phyloP scores from a whole-genome alignment of 2,113 vertebrate genomes.

The Uria lomvia region DNA sequence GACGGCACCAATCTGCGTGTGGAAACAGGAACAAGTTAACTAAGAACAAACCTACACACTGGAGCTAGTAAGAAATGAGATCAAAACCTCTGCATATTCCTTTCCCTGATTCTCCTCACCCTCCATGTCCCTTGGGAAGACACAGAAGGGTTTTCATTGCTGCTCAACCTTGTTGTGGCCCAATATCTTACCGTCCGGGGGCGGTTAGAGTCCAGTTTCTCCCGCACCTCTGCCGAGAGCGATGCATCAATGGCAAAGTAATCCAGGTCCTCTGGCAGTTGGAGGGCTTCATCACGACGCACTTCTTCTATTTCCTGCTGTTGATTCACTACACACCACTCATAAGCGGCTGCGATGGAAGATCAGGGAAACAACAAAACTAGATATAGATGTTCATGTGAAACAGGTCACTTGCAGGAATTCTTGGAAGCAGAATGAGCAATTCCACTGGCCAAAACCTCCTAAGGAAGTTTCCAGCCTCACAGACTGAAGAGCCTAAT shows the following conservation, averaged over 20 bases:
- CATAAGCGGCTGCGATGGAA: constrained; percentile 78
- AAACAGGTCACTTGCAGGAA: background rate
- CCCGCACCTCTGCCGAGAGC: constrained; percentile 85
- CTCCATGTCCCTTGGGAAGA: background rate
- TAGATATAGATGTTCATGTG: accelerated
- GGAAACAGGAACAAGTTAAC: background rate
- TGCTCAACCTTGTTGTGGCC: background rate
- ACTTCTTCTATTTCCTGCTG: constrained; percentile 87
- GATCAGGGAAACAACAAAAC: background rate
- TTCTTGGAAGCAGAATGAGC: background rate
- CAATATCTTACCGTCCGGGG: constrained; percentile 84
- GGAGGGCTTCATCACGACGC: constrained; percentile 83
- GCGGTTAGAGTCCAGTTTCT: constrained; percentile 81
- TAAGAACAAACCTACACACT: background rate
- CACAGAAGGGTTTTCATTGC: background rate
- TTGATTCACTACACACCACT: constrained; percentile 73
- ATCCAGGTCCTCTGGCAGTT: constrained; percentile 83
- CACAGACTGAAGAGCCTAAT: background rate
- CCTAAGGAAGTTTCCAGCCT: background rate
- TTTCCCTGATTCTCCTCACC: background rate
- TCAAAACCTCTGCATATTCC: background rate
- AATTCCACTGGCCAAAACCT: background rate
- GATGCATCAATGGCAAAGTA: constrained; percentile 84
- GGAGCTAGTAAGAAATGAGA: background rate
- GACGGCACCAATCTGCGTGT: constrained; percentile 83